These are phyloP conservation scores for Urocolius indicus DNA, from an alignment of 2,113 vertebrate genomes.

Conservation along the genomic window DNA sequence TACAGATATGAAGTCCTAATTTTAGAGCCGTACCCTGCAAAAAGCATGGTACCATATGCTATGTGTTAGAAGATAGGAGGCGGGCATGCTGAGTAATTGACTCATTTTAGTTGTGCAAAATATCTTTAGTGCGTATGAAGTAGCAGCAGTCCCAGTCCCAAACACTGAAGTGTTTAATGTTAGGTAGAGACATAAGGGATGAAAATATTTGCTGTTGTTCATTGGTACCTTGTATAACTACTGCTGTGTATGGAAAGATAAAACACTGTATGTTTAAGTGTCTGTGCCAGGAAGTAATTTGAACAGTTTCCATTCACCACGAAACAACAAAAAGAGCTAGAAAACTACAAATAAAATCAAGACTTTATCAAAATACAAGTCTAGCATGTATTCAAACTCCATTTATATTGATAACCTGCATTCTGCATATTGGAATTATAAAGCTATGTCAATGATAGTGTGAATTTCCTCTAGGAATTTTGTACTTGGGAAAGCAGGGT, in stretches of 20 bases:
- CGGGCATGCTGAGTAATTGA: conserved; percentile 37
- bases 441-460: background rate
- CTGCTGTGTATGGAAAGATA: background rate
- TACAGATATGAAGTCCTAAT: conserved; percentile 66
- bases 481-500: background rate
- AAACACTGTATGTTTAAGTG: background rate
- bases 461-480: background rate
- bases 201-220: background rate
- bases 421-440: background rate
- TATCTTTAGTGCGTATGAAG: background rate
- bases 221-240: background rate
- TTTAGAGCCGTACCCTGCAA: conserved; percentile 69
- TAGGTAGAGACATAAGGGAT: background rate
- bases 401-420: background rate
- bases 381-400: background rate
- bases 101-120: conserved; percentile 46
- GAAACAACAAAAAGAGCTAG: background rate
- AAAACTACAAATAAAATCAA: background rate
- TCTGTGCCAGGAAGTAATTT: background rate
- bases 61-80: conserved; percentile 60
- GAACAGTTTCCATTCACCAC: background rate
- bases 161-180: background rate
- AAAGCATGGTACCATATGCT: conserved; percentile 69
- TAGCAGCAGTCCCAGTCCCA: background rate
- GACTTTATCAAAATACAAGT: background rate